Evolutionary conservation across 64 coral and sea anemone genomes (phyloP), one percentile per base, ranked within the genome.

Genomic region (Catalaphyllia jardinei): DNA sequence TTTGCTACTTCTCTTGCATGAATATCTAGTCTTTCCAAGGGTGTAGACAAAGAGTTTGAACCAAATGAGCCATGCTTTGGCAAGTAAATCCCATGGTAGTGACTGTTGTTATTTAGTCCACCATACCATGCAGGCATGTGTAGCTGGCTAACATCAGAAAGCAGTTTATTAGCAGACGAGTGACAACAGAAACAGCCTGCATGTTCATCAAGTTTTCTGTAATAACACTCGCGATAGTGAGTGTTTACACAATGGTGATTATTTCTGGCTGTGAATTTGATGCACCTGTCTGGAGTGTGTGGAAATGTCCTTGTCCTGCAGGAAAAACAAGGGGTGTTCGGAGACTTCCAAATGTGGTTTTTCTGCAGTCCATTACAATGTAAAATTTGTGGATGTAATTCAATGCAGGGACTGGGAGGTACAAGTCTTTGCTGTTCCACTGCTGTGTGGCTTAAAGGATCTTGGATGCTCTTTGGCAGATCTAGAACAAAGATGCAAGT

Each of bases 371-470:
- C 20, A 19, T 65, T 65, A 13, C 20, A 84, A 50, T 13, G 81
- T 50, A 82, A 64, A 35, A 38, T 9, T 84, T 63, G 24, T 65
- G 81, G 63, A 84, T 71, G 33, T 71, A 84, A 84, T 30, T 65
- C 60, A 1, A n/a, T 42, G 31, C 4, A 8, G 22, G 46, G 62
- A n/a, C 22, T 49, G 62, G 62, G 22, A 27, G 62, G 33, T 4
- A 84, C 29, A 35, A 38, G 15, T 15, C 2, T 69, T 2, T 71
- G 31, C 14, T 35, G 33, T 4, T 84, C 29, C 24, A 39, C 31
- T 8, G 20, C 31, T 8, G 20, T 3, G 39, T 17, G 0, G 20
- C 69, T 46, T 20, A 69, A 84, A 69, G 60, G 20, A 84, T 71
- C 62, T 16, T 71, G 8, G 11, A 30, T 80, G 52, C 8, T 61